These are phyloP conservation scores for Sicus ferrugineus DNA, from an alignment of 2,888 invertebrate genomes.

Conservation along the genomic window DNA sequence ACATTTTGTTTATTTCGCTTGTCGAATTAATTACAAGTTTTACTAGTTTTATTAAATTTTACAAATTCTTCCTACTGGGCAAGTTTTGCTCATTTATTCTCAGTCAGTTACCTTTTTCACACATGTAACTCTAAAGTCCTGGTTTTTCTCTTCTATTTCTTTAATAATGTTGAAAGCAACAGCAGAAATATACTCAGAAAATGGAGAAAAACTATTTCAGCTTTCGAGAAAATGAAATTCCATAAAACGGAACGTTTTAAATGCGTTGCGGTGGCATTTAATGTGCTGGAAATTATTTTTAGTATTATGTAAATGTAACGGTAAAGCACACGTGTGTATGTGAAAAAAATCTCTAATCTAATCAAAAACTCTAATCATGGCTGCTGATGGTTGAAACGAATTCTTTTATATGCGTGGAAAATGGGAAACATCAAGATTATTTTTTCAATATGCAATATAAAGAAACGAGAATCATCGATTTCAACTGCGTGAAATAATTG, in stretches of 20 bases:
- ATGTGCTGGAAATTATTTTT: slow-evolving; percentile 30
- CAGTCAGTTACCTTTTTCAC: too few relatives aligned
- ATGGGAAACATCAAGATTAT: not conserved
- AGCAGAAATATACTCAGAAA: slow-evolving; percentile 27
- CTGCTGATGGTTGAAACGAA: not conserved
- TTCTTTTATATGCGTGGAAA: not conserved
- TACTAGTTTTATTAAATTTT: too few relatives aligned
- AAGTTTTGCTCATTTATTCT: too few relatives aligned
- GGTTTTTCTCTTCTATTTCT: too few relatives aligned
- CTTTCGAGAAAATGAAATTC: slow-evolving; percentile 47
- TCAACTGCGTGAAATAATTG: too few relatives aligned
- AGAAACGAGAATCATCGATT: too few relatives aligned
- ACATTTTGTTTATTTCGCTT: too few relatives aligned
- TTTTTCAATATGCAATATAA: not conserved
- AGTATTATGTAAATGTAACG: not conserved
- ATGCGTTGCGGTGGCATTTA: slow-evolving; percentile 18
- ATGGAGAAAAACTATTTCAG: slow-evolving; percentile 30
- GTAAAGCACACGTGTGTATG: not conserved
- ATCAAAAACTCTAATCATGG: not conserved
- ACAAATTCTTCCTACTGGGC: too few relatives aligned
- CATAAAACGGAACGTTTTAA: slow-evolving; percentile 37
- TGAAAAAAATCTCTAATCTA: not conserved
- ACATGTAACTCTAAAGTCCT: too few relatives aligned
- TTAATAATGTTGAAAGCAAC: slow-evolving; percentile 11
- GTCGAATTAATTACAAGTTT: too few relatives aligned